Base-by-base conservation (phyloP, 1,140 invertebrate species). In the Eriocheir sinensis region DNA sequence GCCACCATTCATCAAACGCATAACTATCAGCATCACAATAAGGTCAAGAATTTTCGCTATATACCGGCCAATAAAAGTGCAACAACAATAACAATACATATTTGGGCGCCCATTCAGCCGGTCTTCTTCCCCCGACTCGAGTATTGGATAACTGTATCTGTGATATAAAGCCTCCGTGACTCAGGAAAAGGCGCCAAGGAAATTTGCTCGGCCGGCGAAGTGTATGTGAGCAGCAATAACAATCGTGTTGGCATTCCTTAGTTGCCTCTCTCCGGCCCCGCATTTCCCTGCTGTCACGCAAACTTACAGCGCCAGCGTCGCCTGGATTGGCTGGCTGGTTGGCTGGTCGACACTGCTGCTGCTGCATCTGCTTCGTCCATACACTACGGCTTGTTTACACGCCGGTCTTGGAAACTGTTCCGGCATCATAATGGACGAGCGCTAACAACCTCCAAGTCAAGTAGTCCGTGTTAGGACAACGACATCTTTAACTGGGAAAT, bases 91-190 rank as follows among this genome's bases (percentile, higher is more conserved):
- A 72, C 60, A 72, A n/a, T 72, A 21, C 60, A 72, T 72, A 8
- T 21, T 72, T 72, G 2, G 6, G 21, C 27, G 60, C 27, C 0
- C 60, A 21, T 21, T 27, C 60, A 12, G n/a, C 60, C 27, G n/a
- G 3, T n/a, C 3, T n/a, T 21, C 60, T 72, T n/a, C n/a, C n/a
- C n/a, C n/a, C 60, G 60, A 72, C 60, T 72, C 60, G 60, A 72
- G 60, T 12, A 72, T 72, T 72, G 60, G 60, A 72, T 72, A 72
- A 72, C 60, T 72, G 27, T 72, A 72, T 72, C 60, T n/a, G 60
- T 72, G n/a, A 72, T 6, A 72, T 72, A 72, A 72, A 2, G 1
- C 60, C 60, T 0, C 12, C 60, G n/a, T 72, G 60, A 72, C 60
- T 72, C 27, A 72, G 60, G 60, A 21, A 72, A 72, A 72, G 60